phyloP scores from a whole-genome alignment of 2,797 vertebrate species.

The Poecilia wingei region DNA sequence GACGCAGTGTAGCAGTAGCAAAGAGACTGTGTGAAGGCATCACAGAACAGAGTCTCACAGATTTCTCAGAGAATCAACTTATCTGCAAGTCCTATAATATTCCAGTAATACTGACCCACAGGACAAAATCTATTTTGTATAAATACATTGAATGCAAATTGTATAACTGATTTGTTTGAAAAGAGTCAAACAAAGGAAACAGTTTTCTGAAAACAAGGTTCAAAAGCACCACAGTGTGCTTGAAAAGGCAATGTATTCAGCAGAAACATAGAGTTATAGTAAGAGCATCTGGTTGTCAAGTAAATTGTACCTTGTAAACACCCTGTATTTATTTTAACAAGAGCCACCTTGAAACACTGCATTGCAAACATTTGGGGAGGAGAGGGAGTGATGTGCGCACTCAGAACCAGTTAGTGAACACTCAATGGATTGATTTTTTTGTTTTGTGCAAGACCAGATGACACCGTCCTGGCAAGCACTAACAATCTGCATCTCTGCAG shows the following conservation, averaged over 20 bases:
- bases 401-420: background rate
- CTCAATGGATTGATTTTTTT: background rate
- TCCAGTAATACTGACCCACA: background rate
- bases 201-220: background rate
- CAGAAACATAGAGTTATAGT: background rate
- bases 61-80: background rate
- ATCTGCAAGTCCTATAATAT: background rate
- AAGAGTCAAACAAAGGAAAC: background rate
- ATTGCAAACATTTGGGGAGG: background rate
- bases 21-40: background rate
- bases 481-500: constrained; percentile 2
- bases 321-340: background rate
- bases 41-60: background rate
- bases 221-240: background rate
- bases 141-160: background rate
- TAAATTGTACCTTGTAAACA: background rate
- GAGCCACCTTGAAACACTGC: background rate
- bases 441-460: background rate
- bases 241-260: background rate
- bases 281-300: background rate
- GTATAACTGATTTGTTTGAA: background rate
- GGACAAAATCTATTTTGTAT: background rate
- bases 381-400: background rate
- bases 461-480: background rate
- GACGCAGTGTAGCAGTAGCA: background rate